Evolutionary conservation across 2,888 invertebrate species (phyloP), one percentile per base, ranked within the genome.

Genomic region (Drosophila austrosaltans): DNA sequence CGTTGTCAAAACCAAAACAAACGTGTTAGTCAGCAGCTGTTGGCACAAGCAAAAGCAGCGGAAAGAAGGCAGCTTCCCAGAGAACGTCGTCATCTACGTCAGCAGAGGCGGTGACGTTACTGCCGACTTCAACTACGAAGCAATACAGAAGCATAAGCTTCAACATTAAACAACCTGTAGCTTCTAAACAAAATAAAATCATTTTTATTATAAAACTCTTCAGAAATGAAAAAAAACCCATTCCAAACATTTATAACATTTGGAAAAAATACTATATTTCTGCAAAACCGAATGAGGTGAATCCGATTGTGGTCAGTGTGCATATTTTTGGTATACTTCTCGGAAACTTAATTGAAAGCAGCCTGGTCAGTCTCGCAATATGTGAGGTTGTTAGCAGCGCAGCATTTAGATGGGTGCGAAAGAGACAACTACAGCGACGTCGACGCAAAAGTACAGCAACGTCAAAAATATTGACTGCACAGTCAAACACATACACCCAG

Each of bases 371-470:
- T 87, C 69, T 48, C 42, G 40, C 53, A 42, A 57, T 53, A 10
- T 64, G 20, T 40, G n/a, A 25, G 12, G 48, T 48, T 48, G 30
- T 59, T 66, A 36, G 63, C 70, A 77, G 74, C 69, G 84, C 84
- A 77, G 83, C 82, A 69, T 7, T 3, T 4, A 25, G 8, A 60
- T 72, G 70, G 65, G 90, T 81, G 89, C 44, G 75, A 89, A 67
- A 71, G 81, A 90, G 89, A 87, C 86, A 85, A 85, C 89, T 83
- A 89, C 87, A 79, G 87, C 90, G 86, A 80, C 66, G 72, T 57
- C 70, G 72, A 71, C 86, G 74, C 80, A 81, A 77, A 88, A 89
- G 89, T 88, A 88, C 89, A 89, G 90, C 82, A 81, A 90, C 79
- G 87, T 81, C 90, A 79, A 82, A 80, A 89, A 88, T 81, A 80